Evolutionary conservation across 2,113 vertebrate genomes (phyloP).

Genomic region (Tauraco erythrolophus): DNA sequence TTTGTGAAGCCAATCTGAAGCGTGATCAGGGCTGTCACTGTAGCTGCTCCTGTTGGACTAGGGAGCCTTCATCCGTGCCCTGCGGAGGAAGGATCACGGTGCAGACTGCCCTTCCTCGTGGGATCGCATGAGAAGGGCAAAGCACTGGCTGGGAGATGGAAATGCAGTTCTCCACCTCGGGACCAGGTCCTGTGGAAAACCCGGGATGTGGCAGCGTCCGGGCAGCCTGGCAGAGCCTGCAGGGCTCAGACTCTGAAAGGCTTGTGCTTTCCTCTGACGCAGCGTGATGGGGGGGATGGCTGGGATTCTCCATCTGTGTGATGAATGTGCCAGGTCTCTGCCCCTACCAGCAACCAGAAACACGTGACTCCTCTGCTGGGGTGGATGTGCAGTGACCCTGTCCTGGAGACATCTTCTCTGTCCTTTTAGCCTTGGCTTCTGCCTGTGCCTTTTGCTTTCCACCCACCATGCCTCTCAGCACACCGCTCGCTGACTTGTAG

Average conservation of each 20-base stretch:
- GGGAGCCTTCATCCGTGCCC: background rate
- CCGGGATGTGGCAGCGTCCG: fast-evolving
- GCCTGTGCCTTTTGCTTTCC: slow-evolving; percentile 28
- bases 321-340: background rate
- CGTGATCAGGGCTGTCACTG: background rate
- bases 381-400: background rate
- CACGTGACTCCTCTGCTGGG: fast-evolving
- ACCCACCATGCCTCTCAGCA: background rate
- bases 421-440: slow-evolving; percentile 46
- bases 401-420: background rate
- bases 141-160: background rate
- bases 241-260: background rate
- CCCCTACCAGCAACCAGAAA: background rate
- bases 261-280: background rate
- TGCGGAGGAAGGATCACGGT: fast-evolving
- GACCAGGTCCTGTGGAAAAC: background rate
- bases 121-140: background rate
- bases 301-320: background rate
- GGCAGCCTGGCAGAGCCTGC: background rate
- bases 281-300: background rate
- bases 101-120: background rate
- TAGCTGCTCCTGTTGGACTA: background rate
- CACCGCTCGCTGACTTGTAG: background rate
- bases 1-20: background rate
- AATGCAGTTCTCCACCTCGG: background rate